phyloP scores from a whole-genome alignment of 2,113 vertebrate species.

The Periophthalmus modestus region DNA sequence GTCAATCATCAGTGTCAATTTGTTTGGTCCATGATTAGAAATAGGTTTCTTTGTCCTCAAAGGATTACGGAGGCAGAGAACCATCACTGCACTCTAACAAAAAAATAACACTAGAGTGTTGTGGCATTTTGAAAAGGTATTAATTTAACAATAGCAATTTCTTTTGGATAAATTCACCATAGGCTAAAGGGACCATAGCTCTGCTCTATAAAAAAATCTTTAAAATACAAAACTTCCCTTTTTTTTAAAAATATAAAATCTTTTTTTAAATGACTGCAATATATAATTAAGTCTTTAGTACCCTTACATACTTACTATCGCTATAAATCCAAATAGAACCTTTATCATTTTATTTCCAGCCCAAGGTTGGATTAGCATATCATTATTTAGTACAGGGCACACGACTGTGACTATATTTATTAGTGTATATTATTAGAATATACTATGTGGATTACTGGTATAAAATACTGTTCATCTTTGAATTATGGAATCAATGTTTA shows the following conservation, averaged over 20 bases:
- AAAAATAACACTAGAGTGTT: slow-evolving; percentile 51
- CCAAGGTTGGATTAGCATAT: slow-evolving; percentile 39
- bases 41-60: slow-evolving; percentile 14
- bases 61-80: slow-evolving; percentile 25
- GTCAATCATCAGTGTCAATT: slow-evolving; percentile 31
- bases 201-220: slow-evolving; percentile 21
- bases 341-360: slow-evolving; percentile 32
- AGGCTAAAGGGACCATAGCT: slow-evolving; percentile 41
- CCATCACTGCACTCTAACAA: slow-evolving; percentile 34
- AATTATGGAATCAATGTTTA: slow-evolving; percentile 41
- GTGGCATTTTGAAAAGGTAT: slow-evolving; percentile 55
- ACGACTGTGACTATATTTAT: slow-evolving; percentile 71
- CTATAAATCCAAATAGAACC: slow-evolving; percentile 31
- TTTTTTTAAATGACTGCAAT: slow-evolving; percentile 59
- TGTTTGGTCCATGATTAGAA: slow-evolving; percentile 23
- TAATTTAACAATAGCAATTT: slow-evolving; percentile 28
- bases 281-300: slow-evolving; percentile 30
- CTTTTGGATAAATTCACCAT: slow-evolving; percentile 17
- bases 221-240: neutral
- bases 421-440: slow-evolving; percentile 50
- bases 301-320: slow-evolving; percentile 31
- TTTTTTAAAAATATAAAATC: slow-evolving; percentile 17
- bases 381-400: slow-evolving; percentile 55
- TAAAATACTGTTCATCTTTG: slow-evolving; percentile 39
- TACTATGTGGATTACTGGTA: slow-evolving; percentile 21